These are phyloP conservation scores for Sebastes dallii DNA, from an alignment of 2,797 vertebrate species.

Conservation along the genomic window DNA sequence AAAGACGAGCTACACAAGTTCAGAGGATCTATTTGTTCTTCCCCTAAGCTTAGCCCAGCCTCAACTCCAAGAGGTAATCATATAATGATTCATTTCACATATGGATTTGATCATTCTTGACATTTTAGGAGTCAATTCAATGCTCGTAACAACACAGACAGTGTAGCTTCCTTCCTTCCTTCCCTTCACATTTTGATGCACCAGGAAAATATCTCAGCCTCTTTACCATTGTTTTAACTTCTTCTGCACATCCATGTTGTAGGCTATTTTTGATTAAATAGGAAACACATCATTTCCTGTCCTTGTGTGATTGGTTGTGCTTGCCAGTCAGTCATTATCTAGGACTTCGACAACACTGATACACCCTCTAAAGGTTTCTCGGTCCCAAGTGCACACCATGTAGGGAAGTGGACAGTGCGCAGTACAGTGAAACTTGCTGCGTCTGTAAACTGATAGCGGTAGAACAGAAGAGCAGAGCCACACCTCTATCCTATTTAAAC, in stretches of 20 bases:
- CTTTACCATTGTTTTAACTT: slow-evolving; percentile 26
- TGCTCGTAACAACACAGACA: not conserved
- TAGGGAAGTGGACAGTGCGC: slow-evolving; percentile 53
- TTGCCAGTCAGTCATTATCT: not conserved
- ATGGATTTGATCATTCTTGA: not conserved
- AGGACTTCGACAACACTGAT: slow-evolving; percentile 3
- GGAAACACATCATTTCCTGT: slow-evolving; percentile 61
- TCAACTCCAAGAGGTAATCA: slow-evolving; percentile 61
- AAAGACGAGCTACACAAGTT: slow-evolving; percentile 17
- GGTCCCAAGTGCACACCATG: slow-evolving; percentile 49
- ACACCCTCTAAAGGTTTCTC: slow-evolving; percentile 20
- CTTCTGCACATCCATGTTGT: slow-evolving; percentile 26
- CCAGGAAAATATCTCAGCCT: not conserved
- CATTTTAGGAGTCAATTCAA: not conserved
- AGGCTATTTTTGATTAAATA: slow-evolving; percentile 13
- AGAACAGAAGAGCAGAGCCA: slow-evolving; percentile 39
- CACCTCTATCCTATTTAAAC: slow-evolving; percentile 51
- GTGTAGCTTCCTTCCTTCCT: not conserved
- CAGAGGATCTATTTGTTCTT: slow-evolving; percentile 13
- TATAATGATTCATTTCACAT: not conserved
- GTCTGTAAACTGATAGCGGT: slow-evolving; percentile 50
- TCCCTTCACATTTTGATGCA: not conserved
- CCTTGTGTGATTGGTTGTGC: slow-evolving; percentile 35
- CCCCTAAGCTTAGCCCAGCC: slow-evolving; percentile 52
- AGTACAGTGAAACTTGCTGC: slow-evolving; percentile 22